A percentile compares a stretch with the other conserved stretches of the same genome.
Conservation (phyloP, 2,113 vertebrate genomes). For the Psephotus haematonotus region DNA sequence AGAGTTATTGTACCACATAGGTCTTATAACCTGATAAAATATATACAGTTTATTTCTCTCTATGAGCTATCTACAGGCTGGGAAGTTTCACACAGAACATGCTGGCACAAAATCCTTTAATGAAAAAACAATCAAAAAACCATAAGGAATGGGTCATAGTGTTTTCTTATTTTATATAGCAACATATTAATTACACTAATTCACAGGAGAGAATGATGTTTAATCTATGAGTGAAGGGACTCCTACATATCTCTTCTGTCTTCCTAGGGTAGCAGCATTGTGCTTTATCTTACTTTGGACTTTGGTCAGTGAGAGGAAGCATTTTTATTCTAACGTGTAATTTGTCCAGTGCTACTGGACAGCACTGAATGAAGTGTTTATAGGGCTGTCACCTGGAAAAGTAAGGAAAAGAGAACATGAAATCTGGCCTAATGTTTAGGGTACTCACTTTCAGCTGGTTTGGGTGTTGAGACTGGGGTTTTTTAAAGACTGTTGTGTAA, state of each 20-base stretch:
- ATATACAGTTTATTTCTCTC: neutral
- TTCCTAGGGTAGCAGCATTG: neutral
- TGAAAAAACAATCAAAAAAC: neutral
- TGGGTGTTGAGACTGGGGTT: neutral
- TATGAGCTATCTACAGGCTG: rapidly evolving
- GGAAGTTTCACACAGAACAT: neutral
- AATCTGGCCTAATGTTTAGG: neutral
- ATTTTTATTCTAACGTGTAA: neutral
- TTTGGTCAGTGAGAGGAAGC: neutral
- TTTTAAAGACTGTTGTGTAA: neutral
- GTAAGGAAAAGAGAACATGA: neutral
- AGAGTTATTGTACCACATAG: rapidly evolving
- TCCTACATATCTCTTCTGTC: neutral
- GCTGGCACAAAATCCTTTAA: neutral
- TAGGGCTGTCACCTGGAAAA: neutral
- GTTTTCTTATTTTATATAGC: neutral
- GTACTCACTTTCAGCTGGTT: neutral
- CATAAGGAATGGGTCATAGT: neutral
- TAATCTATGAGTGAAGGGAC: neutral
- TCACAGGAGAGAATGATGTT: neutral
- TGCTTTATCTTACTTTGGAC: neutral
- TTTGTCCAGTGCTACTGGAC: neutral
- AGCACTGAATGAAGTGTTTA: neutral
- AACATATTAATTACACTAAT: neutral
- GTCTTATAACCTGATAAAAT: neutral